Conservation (phyloP, 2,888 invertebrate species). For the Agrilus biguttatus region DNA sequence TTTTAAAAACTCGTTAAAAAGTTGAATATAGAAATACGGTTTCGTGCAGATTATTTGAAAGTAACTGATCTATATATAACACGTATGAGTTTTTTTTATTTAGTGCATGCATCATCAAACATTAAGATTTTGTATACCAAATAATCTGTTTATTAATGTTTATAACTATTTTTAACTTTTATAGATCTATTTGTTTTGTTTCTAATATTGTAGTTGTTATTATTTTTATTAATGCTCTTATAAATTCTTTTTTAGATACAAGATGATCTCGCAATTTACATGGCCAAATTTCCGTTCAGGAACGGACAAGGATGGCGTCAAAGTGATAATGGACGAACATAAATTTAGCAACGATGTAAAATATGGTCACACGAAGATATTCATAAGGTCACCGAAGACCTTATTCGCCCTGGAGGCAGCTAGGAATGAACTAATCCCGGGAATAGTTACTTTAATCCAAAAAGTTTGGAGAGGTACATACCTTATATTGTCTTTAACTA, state of each 20-base stretch:
- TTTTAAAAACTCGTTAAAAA: too few relatives aligned
- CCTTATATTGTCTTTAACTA: too few relatives aligned
- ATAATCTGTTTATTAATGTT: too few relatives aligned
- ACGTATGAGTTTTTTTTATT: too few relatives aligned
- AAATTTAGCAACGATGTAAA: slow-evolving; percentile 71
- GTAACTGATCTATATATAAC: too few relatives aligned
- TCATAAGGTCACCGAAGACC: slow-evolving; percentile 85
- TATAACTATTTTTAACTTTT: too few relatives aligned
- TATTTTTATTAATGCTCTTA: too few relatives aligned
- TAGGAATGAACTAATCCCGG: slow-evolving; percentile 76
- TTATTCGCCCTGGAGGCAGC: slow-evolving; percentile 79
- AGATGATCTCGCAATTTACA: slow-evolving; percentile 89
- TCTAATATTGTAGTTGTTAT: too few relatives aligned
- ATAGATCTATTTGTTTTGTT: background rate
- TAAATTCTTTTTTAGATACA: slow-evolving; percentile 50
- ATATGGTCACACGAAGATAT: slow-evolving; percentile 91
- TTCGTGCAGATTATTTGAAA: too few relatives aligned
- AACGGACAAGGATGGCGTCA: slow-evolving; percentile 66
- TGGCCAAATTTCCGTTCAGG: slow-evolving; percentile 91
- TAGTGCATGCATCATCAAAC: too few relatives aligned
- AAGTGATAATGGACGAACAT: slow-evolving; percentile 69
- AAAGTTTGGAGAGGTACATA: slow-evolving; percentile 73
- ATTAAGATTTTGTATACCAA: too few relatives aligned
- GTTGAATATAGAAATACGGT: background rate
- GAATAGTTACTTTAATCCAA: slow-evolving; percentile 84